A percentile compares a stretch with the other conserved stretches of the same genome.
Evolutionary conservation across 2,113 vertebrate species (phyloP).

Genomic region (Tonatia bakeri): DNA sequence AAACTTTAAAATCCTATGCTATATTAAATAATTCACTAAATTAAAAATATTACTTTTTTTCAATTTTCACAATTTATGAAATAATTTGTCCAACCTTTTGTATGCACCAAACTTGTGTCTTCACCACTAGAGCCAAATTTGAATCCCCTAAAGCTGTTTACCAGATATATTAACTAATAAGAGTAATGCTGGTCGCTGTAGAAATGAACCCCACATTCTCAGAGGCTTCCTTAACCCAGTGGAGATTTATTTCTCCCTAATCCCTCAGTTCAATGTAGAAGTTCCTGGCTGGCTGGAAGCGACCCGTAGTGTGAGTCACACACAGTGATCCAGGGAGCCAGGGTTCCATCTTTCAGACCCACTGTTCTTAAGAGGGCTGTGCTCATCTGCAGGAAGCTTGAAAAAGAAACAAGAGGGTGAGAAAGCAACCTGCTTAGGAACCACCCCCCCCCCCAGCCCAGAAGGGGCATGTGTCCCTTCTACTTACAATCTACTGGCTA

Average conservation of each 20-base stretch:
- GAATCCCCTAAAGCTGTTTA: not conserved
- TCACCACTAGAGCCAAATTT: not conserved
- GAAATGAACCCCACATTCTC: not conserved
- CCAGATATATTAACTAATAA: not conserved
- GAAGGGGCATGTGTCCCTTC: not conserved
- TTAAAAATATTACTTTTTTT: not conserved
- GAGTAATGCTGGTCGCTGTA: not conserved
- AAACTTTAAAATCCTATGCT: constrained; percentile 12
- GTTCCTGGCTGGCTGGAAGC: not conserved
- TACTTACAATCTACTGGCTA: not conserved
- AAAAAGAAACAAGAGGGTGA: not conserved
- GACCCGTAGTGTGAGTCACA: not conserved
- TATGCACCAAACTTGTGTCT: not conserved
- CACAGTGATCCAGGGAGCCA: not conserved
- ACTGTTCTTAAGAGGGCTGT: not conserved
- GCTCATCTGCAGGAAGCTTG: not conserved
- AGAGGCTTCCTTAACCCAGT: not conserved
- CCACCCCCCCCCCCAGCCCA: not conserved
- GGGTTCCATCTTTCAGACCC: not conserved
- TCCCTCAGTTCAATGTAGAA: not conserved
- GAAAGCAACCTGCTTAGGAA: not conserved
- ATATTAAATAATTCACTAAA: not conserved
- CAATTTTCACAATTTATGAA: constrained; percentile 8
- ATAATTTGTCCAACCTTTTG: not conserved
- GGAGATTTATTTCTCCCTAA: not conserved